Evolutionary conservation across 2,113 vertebrate genomes (phyloP), one percentile per base, ranked within the genome.

Genomic region (Ciconia stormi): DNA sequence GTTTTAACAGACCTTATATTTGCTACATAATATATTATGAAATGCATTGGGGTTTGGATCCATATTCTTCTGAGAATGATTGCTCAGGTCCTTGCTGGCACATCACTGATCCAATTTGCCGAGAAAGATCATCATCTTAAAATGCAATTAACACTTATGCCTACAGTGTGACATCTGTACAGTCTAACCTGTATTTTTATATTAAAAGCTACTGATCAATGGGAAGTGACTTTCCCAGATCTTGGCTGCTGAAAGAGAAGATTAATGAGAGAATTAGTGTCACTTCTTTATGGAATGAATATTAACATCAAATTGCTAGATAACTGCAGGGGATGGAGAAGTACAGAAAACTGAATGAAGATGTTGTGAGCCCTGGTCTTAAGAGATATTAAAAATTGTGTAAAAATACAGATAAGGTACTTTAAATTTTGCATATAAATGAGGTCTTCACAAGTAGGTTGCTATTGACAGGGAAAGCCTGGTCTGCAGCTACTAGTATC

Each of bases 191-290:
- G 93, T 83, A 77, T 91, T 95, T 95, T 96, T 91, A 63, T 77
- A 90, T 91, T 94, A 90, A 96, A 97, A 93, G 74, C 93, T 91
- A 78, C 89, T 96, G 91, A 96, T 96, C 95, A 97, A 67, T 96
- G 84, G 50, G 83, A 96, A 94, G 78, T 77, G 66, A 91, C 56
- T 95, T 96, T 91, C 74, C 93, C 94, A 91, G 67, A 82, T 94
- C 91, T 94, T 91, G 89, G 74, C 87, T 95, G 71, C 82, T 94
- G 72, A 94, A 91, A 80, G 81, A 91, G 95, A 90, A 97, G 93
- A 96, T 97, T 95, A 97, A 94, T 91, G 94, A 80, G 89, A 88
- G 82, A 96, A 90, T 91, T 91, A 95, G 36, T 73, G 93, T 91
- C 89, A 78, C 66, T 94, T 79, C 74, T 95, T 93, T 93, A 78